These are phyloP conservation scores for Climacteris rufus DNA, from an alignment of 2,113 vertebrate genomes.

Conservation along the genomic window DNA sequence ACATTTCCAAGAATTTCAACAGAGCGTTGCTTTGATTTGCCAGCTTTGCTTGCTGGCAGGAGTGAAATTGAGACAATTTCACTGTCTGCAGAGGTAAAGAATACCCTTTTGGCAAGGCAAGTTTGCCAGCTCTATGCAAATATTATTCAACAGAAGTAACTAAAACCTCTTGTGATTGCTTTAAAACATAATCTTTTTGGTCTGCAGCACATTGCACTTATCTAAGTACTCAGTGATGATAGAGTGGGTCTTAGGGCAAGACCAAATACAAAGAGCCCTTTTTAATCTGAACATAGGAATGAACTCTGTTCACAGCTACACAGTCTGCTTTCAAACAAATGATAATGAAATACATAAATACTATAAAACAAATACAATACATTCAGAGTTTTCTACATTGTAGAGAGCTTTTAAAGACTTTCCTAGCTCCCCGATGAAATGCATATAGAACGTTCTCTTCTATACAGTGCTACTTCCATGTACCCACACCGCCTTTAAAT, in stretches of 20 bases:
- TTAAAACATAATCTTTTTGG: conserved; percentile 66
- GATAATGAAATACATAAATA: not conserved
- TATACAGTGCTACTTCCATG: not conserved
- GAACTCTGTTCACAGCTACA: conserved; percentile 3
- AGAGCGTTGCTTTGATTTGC: not conserved
- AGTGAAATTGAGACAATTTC: conserved; percentile 34
- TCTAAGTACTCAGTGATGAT: conserved; percentile 16
- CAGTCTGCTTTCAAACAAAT: not conserved
- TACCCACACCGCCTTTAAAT: not conserved
- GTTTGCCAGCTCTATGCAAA: conserved; percentile 32
- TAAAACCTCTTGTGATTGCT: conserved; percentile 36
- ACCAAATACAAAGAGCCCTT: conserved; percentile 65
- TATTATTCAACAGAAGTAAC: conserved; percentile 36
- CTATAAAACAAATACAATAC: conserved; percentile 8
- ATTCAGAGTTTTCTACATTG: conserved; percentile 12
- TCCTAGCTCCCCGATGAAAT: not conserved
- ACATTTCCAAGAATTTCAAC: conserved; percentile 24
- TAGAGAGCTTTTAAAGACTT: not conserved
- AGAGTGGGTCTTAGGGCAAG: conserved; percentile 57
- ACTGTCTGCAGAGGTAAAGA: conserved; percentile 40
- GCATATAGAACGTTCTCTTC: not conserved
- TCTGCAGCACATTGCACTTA: conserved; percentile 66
- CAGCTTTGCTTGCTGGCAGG: conserved; percentile 24
- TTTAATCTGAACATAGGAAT: conserved; percentile 24
- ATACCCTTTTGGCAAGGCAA: conserved; percentile 12